Base-by-base conservation (phyloP, 2,797 vertebrate species). In the Poecile montanus region DNA sequence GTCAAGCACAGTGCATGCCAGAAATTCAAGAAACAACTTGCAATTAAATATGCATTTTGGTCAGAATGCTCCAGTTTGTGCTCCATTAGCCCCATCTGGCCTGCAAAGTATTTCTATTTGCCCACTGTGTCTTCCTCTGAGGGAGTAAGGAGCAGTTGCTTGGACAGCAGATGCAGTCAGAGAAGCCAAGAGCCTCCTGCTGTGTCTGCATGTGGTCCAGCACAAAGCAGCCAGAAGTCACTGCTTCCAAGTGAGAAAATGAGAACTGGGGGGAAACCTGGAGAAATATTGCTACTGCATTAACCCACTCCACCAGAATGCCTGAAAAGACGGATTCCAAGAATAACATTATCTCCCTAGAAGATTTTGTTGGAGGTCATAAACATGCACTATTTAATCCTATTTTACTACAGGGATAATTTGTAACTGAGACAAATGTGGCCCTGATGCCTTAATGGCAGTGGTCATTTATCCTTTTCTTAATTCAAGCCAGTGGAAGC, bases 61-160 rank as follows among this genome's bases (percentile, higher is more conserved):
- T 94, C 51, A 72, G 66, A 94, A 66, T 73, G 53, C 32, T 95
- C 48, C 40, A 50, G 77, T 82, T 84, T 70, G 77, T 84, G 77
- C 88, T 53, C 85, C 73, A 94, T 95, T 94, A 96, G 90, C 25
- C 91, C 84, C 83, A 91, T 95, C 73, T 95, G 85, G 77, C 83
- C 58, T 47, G 77, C 22, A 80, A 93, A 96, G 83, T 48, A 93
- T 90, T 88, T 78, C 77, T 88, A 34, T 84, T 82, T 96, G 77
- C 83, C 63, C 80, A 85, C 45, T 76, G 63, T 2, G 7, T 79
- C 90, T 91, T 79, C 66, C 70, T 90, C 58, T 45, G 40, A 94
- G 73, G 36, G 71, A 68, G 30, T 32, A 38, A 88, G 80, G 71
- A 95, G 53, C 71, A 90, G 91, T 95, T 94, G 85, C 85, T 82